Base-by-base conservation (phyloP, 2,113 vertebrate genomes). In the Spermophilus dauricus region DNA sequence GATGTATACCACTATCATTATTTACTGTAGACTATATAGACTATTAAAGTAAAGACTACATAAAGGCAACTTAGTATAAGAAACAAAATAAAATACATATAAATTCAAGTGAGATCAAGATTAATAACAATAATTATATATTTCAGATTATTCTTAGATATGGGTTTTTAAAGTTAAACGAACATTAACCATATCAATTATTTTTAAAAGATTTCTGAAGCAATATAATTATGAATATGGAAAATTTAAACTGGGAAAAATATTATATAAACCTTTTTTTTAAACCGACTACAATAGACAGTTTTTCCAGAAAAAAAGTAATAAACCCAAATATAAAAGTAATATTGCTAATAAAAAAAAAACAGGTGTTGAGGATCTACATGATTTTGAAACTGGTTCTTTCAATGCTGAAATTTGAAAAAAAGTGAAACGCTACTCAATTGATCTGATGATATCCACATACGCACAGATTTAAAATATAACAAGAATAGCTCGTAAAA, bases 301-400 rank as follows among this genome's bases (percentile, higher is more conserved):
- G 82, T 82, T 95, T 61, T 95, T 72, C 51, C 34, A 89, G 70
- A 37, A 56, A 95, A 58, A 86, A 86, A 17, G 48, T 73, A 86
- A 86, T 86, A 75, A 22, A 92, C 82, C 17, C 34, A 92, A 94
- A 94, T 85, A 61, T 92, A 89, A 86, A 91, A 85, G 88, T 70
- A 73, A 14, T 51, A 84, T 65, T 78, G 9, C 70, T 96, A 45
- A 61, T n/a, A 61, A 45, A 45, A 42, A 42, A 96, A 94, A 96
- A 34, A 53, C 84, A 94, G 72, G 56, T 72, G 32, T 16, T 63
- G 67, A 48, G 11, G 58, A 5, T 18, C 24, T 94, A n/a, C 26
- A 73, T 83, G 9, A 94, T 77, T 91, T 91, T 88, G 9, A 87
- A 12, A 72, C 26, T 88, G 5, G 0, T 53, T 92, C 37, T 77